These are phyloP conservation scores for Zophobas morio DNA, from an alignment of 1,140 invertebrate genomes.

Conservation along the genomic window DNA sequence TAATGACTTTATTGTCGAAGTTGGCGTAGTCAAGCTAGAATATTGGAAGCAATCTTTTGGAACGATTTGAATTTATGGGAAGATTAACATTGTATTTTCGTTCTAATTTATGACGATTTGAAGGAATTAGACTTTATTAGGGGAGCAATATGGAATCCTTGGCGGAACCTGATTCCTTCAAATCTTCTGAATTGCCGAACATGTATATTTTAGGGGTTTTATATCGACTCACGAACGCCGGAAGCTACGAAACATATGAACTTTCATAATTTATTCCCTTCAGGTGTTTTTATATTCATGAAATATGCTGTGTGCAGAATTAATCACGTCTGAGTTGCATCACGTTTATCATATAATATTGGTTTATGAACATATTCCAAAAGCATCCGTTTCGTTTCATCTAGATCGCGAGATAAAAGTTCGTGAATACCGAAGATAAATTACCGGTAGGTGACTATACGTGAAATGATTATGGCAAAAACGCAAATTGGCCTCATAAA, in stretches of 20 bases:
- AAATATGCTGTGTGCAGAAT: conserved; percentile 30
- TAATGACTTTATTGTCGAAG: not conserved
- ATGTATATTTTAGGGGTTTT: conserved; percentile 38
- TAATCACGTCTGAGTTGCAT: conserved; percentile 23
- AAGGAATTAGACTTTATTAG: conserved; percentile 31
- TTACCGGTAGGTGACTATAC: conserved; percentile 19
- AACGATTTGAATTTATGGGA: conserved; percentile 26
- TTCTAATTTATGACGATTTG: conserved; percentile 26
- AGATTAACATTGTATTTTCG: conserved; percentile 32
- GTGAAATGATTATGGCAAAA: conserved; percentile 33
- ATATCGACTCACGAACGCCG: conserved; percentile 23
- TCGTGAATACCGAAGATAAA: conserved; percentile 6
- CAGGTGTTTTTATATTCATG: conserved; percentile 28
- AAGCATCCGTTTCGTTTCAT: conserved; percentile 12
- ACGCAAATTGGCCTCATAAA: conserved; percentile 27
- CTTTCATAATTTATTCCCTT: conserved; percentile 37
- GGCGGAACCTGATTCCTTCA: not conserved
- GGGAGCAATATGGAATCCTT: conserved; percentile 1
- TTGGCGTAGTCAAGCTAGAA: not conserved
- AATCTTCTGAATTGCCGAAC: conserved; percentile 14
- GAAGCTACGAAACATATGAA: conserved; percentile 33
- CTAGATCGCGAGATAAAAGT: conserved; percentile 8
- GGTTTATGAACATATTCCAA: conserved; percentile 20
- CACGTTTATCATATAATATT: conserved; percentile 18
- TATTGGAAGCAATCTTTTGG: conserved; percentile 26